Base-by-base conservation (phyloP, 2,888 invertebrate species). In the Lithophane semibrunnea region DNA sequence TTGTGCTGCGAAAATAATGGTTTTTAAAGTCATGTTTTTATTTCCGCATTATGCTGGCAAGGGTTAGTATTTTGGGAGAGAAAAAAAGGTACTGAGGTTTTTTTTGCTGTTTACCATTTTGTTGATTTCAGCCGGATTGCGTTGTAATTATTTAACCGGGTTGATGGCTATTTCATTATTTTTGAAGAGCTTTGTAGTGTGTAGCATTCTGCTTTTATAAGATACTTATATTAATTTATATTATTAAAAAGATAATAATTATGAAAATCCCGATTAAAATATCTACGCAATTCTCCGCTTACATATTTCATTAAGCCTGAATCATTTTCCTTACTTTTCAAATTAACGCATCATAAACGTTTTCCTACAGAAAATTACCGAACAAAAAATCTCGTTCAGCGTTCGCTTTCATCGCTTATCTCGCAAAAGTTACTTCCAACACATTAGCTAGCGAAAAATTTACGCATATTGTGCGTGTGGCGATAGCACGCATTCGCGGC, bases 381-480 rank as follows among this genome's bases (percentile, higher is more conserved):
- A 90, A 90, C 90, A 91, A 91, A 92, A 92, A 93, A 90, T 85
- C 85, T 90, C 87, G 90, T 87, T 89, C 88, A 92, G 94, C 94
- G 82, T 88, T 93, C 87, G 92, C 94, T 94, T 94, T 95, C 93
- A 94, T 73, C 80, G 91, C 94, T 95, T 96, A 96, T 96, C 96
- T 92, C 83, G 88, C 90, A 88, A 93, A 92, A 95, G 91, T 95
- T 95, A 92, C 93, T 94, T 94, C 95, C 94, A 92, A 93, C 95
- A 95, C 96, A 95, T 96, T 95, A 95, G 94, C 93, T 90, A 92
- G 88, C 89, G 91, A 93, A 94, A 94, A 94, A 93, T 92, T 94
- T 91, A 92, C 95, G 94, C 95, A 95, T 95, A 95, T 95, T 96
- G 95, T 96, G 92, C 91, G 94, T 93, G 94, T 93, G 94, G 92